Evolutionary conservation across 1,140 invertebrate species (phyloP), one percentile per base, ranked within the genome.

Genomic region (Apis florea): DNA sequence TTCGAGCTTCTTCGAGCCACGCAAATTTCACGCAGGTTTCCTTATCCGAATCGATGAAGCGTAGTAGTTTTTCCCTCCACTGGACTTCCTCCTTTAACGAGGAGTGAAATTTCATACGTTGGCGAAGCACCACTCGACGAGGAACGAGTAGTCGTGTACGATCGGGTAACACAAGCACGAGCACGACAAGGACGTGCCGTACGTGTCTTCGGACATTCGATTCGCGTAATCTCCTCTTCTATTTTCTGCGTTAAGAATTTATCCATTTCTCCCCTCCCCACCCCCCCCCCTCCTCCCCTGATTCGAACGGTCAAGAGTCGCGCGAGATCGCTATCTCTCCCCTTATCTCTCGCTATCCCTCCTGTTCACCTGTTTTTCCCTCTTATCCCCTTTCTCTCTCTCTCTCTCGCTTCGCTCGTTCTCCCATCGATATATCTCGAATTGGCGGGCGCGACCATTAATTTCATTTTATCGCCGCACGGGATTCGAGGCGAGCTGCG

Each of bases 381-480:
- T 40, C 58, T 40, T 54, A 5, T 21, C 49, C 64, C 56, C 72
- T 80, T 72, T 56, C 58, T 71, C 68, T 63, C 51, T 67, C 66
- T 9, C 58, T 56, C 49, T 49, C 21, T 40, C 66, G 61, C 40
- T 75, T 67, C 53, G 24, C 63, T 49, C 82, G 82, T 90, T 63
- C 31, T 40, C 31, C 72, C 85, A 86, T 89, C 91, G 89, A 91
- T 93, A 90, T 93, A 93, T 93, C 90, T 90, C 84, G 87, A 92
- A 92, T 92, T 92, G 92, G 89, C 89, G 88, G 88, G 88, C 88
- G 90, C 90, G 82, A 84, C 92, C 93, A 93, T 93, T 93, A 93
- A 93, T 93, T 93, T 93, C 91, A 89, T 93, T 93, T 93, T 93
- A 93, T 93, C 93, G 91, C 89, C 80, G 84, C 82, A 73, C 82